Base-by-base conservation (phyloP, 2,113 vertebrate genomes). In the Coptodon rendalli region DNA sequence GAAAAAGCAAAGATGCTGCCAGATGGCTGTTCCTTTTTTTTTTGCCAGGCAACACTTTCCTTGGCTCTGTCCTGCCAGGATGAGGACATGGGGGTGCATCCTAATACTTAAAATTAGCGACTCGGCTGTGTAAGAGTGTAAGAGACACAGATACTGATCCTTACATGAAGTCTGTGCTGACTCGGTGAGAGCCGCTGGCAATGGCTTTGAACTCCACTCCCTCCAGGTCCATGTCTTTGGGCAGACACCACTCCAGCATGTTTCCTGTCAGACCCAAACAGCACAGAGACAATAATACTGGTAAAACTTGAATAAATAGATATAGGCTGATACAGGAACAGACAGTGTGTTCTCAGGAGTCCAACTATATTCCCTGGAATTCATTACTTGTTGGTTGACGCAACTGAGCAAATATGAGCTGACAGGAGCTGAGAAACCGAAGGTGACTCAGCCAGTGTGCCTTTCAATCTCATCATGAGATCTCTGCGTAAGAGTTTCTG, bases 141-240 rank as follows among this genome's bases (percentile, higher is more conserved):
- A 63, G 29, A 63, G 16, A 81, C 52, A 17, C 71, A 19, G 71
- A 76, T 45, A 29, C 71, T 1, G 22, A 73, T 45, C 22, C 40
- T 98, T 91, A 99, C 98, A 99, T 98, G 94, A 99, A 99, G 95
- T 99, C 98, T 8, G 97, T 98, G 92, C 98, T 97, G 86, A 99
- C 97, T 93, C 97, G 96, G 89, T 99, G 98, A 81, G 98, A 99
- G 48, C 98, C 98, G 0, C 98, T 99, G 93, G 98, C 98, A 94
- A 99, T 99, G 53, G 98, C 98, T 93, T 99, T 99, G 94, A 99
- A 99, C 93, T 99, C 98, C 45, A 99, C 97, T 0, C 98, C 98
- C 82, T 98, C 98, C 81, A 99, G 96, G 91, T 99, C 97, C 87
- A 99, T 97, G 88, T 99, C 98, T 91, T 98, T 97, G 80, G 98